Evolutionary conservation across 2,888 invertebrate species (phyloP).

Genomic region (Eucera pruinosa): DNA sequence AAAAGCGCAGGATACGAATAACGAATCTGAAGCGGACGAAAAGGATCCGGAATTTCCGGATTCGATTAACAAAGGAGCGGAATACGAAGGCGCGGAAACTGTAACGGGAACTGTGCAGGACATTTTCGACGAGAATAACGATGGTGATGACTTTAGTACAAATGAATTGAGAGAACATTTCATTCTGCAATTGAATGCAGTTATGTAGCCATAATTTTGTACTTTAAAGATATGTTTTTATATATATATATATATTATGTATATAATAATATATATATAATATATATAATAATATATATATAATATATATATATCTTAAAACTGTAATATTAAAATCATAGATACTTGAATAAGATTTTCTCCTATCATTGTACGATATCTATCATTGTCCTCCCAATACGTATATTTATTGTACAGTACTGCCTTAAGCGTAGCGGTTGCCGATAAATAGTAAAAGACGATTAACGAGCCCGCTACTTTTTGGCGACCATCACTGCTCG

Average conservation of each 20-base stretch:
- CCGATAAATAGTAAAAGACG: too few species aligned
- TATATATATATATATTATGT: too few species aligned
- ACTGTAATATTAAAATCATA: slow-evolving; percentile 38
- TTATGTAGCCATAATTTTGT: slow-evolving; percentile 65
- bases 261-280: too few species aligned
- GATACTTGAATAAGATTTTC: slow-evolving; percentile 30
- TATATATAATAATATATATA: too few species aligned
- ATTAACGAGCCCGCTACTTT: too few species aligned
- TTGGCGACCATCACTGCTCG: too few species aligned
- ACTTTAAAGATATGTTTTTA: slow-evolving; percentile 41
- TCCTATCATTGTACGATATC: slow-evolving; percentile 57
- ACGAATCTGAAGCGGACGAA: slow-evolving; percentile 23
- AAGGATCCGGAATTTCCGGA: slow-evolving; percentile 34
- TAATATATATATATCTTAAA: slow-evolving; percentile 48
- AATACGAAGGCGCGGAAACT: slow-evolving; percentile 62
- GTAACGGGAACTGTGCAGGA: slow-evolving; percentile 81
- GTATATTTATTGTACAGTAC: slow-evolving; percentile 63
- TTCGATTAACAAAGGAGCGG: slow-evolving; percentile 19
- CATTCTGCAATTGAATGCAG: slow-evolving; percentile 66
- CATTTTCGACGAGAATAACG: slow-evolving; percentile 80
- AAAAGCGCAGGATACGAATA: slow-evolving; percentile 8
- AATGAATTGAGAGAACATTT: slow-evolving; percentile 76
- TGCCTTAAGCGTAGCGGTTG: too few species aligned
- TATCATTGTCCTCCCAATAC: slow-evolving; percentile 47
- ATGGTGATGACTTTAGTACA: slow-evolving; percentile 76